phyloP scores from a whole-genome alignment of 2,888 invertebrate species.

The Ectemnius lituratus region DNA sequence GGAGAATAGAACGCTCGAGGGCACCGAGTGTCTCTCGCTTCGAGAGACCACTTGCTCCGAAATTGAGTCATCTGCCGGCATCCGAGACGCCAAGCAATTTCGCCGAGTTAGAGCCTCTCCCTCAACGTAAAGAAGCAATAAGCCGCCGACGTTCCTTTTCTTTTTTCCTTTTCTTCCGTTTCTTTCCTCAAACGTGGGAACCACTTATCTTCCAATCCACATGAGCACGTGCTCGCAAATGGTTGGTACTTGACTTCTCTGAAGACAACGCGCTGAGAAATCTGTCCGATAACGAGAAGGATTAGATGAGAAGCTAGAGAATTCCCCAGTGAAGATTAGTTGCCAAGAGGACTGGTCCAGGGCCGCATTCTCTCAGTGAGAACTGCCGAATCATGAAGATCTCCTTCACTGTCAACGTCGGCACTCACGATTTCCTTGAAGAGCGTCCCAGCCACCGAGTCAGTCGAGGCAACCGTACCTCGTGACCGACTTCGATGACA shows the following conservation, averaged over 20 bases:
- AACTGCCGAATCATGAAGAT: slow-evolving; percentile 64
- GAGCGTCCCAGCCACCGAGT: slow-evolving; percentile 27
- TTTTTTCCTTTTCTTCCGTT: too few relatives aligned
- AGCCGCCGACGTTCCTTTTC: too few relatives aligned
- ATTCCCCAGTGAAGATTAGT: slow-evolving; percentile 30
- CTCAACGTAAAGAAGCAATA: too few relatives aligned
- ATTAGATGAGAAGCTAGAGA: slow-evolving; percentile 34
- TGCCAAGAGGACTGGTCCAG: slow-evolving; percentile 51
- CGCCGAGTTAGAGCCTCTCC: too few relatives aligned
- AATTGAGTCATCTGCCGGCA: slow-evolving; percentile 38
- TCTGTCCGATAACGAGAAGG: slow-evolving; percentile 30
- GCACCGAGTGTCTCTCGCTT: slow-evolving; percentile 9
- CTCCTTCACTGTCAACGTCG: slow-evolving; percentile 65
- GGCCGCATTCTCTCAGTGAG: slow-evolving; percentile 52
- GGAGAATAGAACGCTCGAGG: background rate
- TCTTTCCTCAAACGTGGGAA: too few relatives aligned
- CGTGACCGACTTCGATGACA: slow-evolving; percentile 46
- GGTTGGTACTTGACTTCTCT: background rate
- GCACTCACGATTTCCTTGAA: slow-evolving; percentile 59
- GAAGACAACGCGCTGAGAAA: background rate
- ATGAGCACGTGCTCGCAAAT: too few relatives aligned
- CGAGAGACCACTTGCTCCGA: slow-evolving; percentile 24
- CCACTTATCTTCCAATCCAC: too few relatives aligned
- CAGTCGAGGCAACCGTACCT: background rate
- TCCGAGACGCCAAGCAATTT: too few relatives aligned